phyloP scores from a whole-genome alignment of 1,140 invertebrate species.

The Nilaparvata lugens region DNA sequence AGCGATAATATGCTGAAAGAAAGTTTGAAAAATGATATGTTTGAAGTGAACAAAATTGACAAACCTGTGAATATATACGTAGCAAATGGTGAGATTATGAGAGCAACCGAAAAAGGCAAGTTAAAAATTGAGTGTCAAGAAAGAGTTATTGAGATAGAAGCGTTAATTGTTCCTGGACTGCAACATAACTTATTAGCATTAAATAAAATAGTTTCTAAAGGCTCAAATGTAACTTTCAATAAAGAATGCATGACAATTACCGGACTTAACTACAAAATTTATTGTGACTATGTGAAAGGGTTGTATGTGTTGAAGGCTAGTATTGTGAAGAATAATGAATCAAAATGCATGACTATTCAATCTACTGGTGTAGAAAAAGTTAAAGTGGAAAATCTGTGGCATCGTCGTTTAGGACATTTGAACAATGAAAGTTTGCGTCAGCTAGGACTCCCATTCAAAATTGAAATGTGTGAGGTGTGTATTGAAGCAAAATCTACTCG shows the following conservation, averaged over 20 bases:
- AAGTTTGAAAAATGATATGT: too few relatives aligned
- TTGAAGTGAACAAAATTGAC: too few relatives aligned
- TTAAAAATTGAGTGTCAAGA: too few relatives aligned
- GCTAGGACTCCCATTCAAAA: neutral
- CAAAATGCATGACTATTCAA: neutral
- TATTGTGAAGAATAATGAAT: neutral
- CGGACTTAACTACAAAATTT: neutral
- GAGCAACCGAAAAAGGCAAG: too few relatives aligned
- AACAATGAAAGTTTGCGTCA: constrained; percentile 6
- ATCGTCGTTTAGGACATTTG: constrained; percentile 5
- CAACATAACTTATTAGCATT: too few relatives aligned
- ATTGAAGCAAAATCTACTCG: constrained; percentile 7
- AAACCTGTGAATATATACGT: too few relatives aligned
- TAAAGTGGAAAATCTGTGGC: constrained; percentile 13
- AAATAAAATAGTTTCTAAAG: too few relatives aligned
- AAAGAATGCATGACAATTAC: neutral
- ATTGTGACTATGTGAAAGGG: neutral
- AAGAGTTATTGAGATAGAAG: too few relatives aligned
- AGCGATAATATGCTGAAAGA: too few relatives aligned
- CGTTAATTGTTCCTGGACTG: too few relatives aligned
- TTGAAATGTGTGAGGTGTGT: constrained; percentile 1
- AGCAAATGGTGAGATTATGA: too few relatives aligned
- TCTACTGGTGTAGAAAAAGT: too few relatives aligned
- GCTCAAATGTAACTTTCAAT: neutral
- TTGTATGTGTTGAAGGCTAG: neutral